A percentile compares a stretch with the other conserved stretches of the same genome.
Evolutionary conservation across 2,888 invertebrate species (phyloP).

Genomic region (Pimpla rufipes): DNA sequence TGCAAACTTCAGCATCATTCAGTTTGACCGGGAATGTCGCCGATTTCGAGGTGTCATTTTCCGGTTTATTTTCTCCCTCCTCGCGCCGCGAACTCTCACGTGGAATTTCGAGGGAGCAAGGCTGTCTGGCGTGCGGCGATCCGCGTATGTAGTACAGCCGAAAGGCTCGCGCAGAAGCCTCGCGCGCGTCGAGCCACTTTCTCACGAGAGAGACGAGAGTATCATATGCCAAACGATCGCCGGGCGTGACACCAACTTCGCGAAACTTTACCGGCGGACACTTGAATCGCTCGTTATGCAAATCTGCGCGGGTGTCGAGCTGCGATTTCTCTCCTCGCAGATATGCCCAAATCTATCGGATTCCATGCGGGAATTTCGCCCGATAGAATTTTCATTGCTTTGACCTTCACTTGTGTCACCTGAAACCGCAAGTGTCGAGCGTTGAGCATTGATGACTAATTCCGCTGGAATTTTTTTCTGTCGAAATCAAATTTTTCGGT

Average conservation of each 20-base stretch:
- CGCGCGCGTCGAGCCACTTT: slow-evolving; percentile 49
- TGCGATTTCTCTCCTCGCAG: slow-evolving; percentile 57
- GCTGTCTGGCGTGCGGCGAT: neutral
- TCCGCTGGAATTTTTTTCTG: too few relatives aligned
- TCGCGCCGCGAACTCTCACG: slow-evolving; percentile 9
- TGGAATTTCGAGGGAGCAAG: slow-evolving; percentile 54
- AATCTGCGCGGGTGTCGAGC: slow-evolving; percentile 29
- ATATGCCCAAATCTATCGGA: slow-evolving; percentile 20
- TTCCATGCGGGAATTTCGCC: neutral
- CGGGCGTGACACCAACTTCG: slow-evolving; percentile 30
- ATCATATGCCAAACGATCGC: slow-evolving; percentile 13
- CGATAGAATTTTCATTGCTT: neutral
- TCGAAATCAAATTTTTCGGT: too few relatives aligned
- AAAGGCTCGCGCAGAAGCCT: neutral
- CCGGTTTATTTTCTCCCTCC: slow-evolving; percentile 19
- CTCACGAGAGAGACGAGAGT: slow-evolving; percentile 28
- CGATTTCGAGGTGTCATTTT: slow-evolving; percentile 23
- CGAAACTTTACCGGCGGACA: slow-evolving; percentile 19
- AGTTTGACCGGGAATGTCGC: neutral
- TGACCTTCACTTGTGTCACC: too few relatives aligned
- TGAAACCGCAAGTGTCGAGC: too few relatives aligned
- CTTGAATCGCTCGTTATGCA: slow-evolving; percentile 50
- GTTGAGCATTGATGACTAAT: too few relatives aligned
- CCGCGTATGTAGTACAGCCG: slow-evolving; percentile 1
- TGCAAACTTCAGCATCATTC: too few relatives aligned